Conservation (phyloP, 92 coral and sea anemone genomes). For the Umimayanthus kanabou region DNA sequence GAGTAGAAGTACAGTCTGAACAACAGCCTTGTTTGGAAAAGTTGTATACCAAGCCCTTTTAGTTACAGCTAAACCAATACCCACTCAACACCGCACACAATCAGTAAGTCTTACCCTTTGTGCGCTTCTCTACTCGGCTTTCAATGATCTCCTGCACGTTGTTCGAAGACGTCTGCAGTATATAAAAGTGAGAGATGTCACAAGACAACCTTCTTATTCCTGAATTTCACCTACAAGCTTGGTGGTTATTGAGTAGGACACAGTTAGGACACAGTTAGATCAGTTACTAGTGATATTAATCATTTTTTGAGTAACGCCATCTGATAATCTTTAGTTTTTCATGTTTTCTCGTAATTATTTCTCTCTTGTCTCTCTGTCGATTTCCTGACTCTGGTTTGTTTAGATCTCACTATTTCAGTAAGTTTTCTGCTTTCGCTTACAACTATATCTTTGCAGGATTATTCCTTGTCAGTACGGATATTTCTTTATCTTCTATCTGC, state of each 20-base stretch:
- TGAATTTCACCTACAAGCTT: background rate
- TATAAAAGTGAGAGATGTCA: background rate
- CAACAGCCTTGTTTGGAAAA: no score
- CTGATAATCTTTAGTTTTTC: no score
- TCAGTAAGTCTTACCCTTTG: conserved; percentile 71
- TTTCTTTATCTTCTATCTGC: no score
- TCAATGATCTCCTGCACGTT: conserved; percentile 98
- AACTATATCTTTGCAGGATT: no score
- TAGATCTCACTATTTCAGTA: no score
- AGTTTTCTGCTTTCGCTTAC: no score
- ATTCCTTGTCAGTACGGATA: no score
- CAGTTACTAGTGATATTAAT: background rate
- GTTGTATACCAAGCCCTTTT: background rate
- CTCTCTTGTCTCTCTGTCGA: no score
- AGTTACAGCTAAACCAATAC: background rate
- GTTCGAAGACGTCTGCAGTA: conserved; percentile 80
- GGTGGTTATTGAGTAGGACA: background rate
- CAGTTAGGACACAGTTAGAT: background rate
- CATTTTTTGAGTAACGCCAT: background rate
- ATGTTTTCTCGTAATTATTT: no score
- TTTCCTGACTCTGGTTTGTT: no score
- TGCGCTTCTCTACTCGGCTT: conserved; percentile 97
- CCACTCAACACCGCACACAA: background rate
- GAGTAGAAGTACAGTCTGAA: no score
- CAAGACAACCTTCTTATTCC: background rate